Base-by-base conservation (phyloP, 53 echinoderm and acorn worm species). In the Echinometra lucunter region DNA sequence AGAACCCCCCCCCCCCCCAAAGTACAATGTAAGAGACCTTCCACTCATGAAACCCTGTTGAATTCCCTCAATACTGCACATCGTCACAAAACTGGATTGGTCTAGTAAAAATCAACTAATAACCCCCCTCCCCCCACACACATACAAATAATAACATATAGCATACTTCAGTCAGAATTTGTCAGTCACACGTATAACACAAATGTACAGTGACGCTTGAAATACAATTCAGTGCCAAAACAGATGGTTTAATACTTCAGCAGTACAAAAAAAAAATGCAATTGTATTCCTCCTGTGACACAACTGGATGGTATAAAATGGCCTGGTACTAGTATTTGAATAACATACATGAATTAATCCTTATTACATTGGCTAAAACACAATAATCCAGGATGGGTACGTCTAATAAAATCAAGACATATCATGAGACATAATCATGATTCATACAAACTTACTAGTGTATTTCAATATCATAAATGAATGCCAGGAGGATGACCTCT, bases 211-310 rank as follows among this genome's bases (percentile, higher is more conserved):
- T 23, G 19, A 1, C 21, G 2, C 16, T 2, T 18, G 58, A 9
- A 37, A 35, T 75, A 78, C 42, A 78, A 38, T 42, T 40, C 21
- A 78, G 78, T 78, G 78, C 78, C 78, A 78, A 78, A 78, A 78
- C 78, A 21, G 42, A 78, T n/a, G n/a, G n/a, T 85, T 85, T 85
- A 85, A 85, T 85, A 85, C 27, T 45, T 85, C 85, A 85, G 85
- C 85, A 85, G 85, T 85, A 85, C 49, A 85, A 47, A 83, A 85
- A 3, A n/a, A 9, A 85, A 19, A 23, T 40, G 42, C 42, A 42
- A 21, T 40, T 78, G 78, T 42, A 38, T 78, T 38, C 78, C 78
- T 78, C 17, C 42, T 78, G 78, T 78, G 23, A 21, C 18, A 81
- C 44, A 47, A 85, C 10, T 49, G 30, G 45, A 45, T 45, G 47